A percentile compares a stretch with the other conserved stretches of the same genome.
These are phyloP conservation scores for Podarcis cretensis DNA, from an alignment of 2,113 vertebrate genomes.

Conservation along the genomic window DNA sequence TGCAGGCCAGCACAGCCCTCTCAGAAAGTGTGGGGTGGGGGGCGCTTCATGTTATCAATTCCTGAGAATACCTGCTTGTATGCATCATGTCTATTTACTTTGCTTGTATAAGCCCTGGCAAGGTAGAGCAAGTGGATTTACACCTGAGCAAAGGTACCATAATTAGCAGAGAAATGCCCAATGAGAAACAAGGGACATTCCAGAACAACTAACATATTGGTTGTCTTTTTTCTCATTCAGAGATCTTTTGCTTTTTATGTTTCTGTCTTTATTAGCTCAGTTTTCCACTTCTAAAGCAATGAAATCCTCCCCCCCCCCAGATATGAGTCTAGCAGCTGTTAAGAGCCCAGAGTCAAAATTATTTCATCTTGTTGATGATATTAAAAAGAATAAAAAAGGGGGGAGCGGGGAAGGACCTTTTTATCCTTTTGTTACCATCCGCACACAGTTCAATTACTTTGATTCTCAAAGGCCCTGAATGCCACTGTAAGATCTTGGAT, in stretches of 20 bases:
- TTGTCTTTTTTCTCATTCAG: slow-evolving; percentile 21
- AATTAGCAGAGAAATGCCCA: slow-evolving; percentile 23
- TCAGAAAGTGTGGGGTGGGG: not conserved
- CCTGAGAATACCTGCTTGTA: slow-evolving; percentile 43
- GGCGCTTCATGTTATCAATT: slow-evolving; percentile 37
- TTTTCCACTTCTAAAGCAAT: slow-evolving; percentile 35
- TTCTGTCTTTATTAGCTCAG: slow-evolving; percentile 25
- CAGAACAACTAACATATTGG: not conserved
- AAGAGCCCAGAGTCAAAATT: slow-evolving; percentile 29
- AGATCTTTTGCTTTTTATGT: slow-evolving; percentile 28
- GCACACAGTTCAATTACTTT: not conserved
- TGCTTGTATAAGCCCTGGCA: not conserved
- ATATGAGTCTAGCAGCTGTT: slow-evolving; percentile 33
- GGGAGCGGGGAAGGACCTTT: not conserved
- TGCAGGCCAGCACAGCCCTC: slow-evolving; percentile 32
- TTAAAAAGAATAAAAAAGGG: not conserved
- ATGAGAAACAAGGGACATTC: not conserved
- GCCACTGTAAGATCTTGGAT: not conserved
- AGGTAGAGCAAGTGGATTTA: slow-evolving; percentile 23
- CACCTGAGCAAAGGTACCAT: not conserved
- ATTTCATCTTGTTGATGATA: slow-evolving; percentile 35
- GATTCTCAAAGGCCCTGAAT: not conserved
- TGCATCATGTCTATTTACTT: slow-evolving; percentile 10
- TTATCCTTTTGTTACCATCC: not conserved
- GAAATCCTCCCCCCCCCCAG: not conserved